phyloP scores from a whole-genome alignment of 1,140 invertebrate species.

The Diploscapter pachys region DNA sequence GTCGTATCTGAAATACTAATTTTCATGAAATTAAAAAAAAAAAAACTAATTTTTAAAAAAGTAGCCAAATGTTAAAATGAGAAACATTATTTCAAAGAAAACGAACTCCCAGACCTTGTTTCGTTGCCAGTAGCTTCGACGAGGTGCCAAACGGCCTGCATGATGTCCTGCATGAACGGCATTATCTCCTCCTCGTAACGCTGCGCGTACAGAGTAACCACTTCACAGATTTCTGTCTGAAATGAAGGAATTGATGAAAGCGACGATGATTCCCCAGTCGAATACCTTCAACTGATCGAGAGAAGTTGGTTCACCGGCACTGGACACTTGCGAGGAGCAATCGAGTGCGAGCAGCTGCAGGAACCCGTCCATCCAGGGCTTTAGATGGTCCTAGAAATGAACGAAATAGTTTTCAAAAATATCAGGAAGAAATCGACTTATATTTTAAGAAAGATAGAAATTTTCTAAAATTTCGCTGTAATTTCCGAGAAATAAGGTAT shows the following conservation, averaged over 20 bases:
- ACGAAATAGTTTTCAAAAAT: neutral
- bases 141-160: slow-evolving; percentile 77
- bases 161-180: slow-evolving; percentile 79
- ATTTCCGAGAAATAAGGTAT: too few relatives aligned
- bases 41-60: too few relatives aligned
- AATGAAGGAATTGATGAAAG: neutral
- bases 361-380: slow-evolving; percentile 86
- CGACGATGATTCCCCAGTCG: too few relatives aligned
- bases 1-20: slow-evolving; percentile 23
- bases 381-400: slow-evolving; percentile 86
- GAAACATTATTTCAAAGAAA: neutral
- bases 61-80: too few relatives aligned
- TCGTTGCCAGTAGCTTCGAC: slow-evolving; percentile 68
- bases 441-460: too few relatives aligned
- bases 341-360: slow-evolving; percentile 75
- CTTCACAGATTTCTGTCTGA: slow-evolving; percentile 84
- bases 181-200: slow-evolving; percentile 97
- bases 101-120: slow-evolving; percentile 6
- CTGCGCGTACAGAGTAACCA: slow-evolving; percentile 84
- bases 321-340: slow-evolving; percentile 67
- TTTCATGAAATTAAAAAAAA: too few relatives aligned
- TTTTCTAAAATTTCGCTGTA: too few relatives aligned
- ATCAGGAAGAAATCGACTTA: neutral
- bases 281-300: slow-evolving; percentile 17
- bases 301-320: slow-evolving; percentile 62